Conservation (phyloP, 2,113 vertebrate genomes). For the Rhineura floridana region DNA sequence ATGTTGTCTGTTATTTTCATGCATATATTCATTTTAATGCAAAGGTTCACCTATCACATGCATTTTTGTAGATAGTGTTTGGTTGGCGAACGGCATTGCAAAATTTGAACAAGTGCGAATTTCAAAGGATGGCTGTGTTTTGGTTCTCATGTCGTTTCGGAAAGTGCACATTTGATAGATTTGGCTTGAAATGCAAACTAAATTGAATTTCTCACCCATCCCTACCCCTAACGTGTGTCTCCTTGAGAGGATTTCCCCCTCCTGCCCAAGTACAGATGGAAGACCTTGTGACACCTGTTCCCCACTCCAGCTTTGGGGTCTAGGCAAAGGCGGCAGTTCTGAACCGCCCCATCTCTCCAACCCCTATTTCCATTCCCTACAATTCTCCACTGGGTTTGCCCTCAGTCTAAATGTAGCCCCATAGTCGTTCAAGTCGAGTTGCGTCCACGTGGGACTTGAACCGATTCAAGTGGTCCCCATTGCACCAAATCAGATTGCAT, state of each 20-base stretch:
- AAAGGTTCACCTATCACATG: too few species aligned
- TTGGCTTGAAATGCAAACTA: too few species aligned
- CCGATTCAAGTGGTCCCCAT: background rate
- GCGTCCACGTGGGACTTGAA: background rate
- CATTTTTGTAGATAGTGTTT: too few species aligned
- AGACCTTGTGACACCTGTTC: background rate
- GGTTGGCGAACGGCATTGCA: too few species aligned
- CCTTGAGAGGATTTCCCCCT: background rate
- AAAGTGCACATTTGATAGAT: too few species aligned
- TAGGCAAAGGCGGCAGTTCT: background rate
- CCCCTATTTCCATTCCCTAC: background rate
- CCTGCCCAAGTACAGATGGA: background rate
- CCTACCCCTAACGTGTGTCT: too few species aligned
- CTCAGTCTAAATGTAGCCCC: background rate
- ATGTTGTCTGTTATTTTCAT: too few species aligned
- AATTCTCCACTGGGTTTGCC: background rate
- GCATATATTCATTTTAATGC: too few species aligned
- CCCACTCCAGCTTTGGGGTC: background rate
- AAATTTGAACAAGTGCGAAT: too few species aligned
- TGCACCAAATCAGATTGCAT: background rate
- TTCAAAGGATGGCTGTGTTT: too few species aligned
- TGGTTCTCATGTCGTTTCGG: too few species aligned
- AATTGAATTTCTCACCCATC: too few species aligned
- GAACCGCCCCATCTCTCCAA: background rate
- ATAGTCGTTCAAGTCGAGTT: accelerated